Percentiles rank a stretch among this genome's conserved stretches.
Conservation (phyloP, 2,113 vertebrate genomes). For the Poeciliopsis turrubarensis region DNA sequence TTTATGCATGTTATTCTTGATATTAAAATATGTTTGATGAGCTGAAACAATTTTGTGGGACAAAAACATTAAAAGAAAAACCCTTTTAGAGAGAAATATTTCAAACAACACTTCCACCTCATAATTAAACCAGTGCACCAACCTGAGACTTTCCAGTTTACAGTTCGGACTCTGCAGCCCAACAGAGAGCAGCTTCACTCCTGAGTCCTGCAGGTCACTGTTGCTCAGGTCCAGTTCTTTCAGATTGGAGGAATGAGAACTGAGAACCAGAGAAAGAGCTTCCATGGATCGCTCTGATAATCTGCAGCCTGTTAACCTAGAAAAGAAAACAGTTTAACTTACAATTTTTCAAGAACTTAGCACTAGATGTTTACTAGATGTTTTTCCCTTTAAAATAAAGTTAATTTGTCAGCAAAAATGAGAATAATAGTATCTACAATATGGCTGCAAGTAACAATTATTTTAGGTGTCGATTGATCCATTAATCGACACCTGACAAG, state of each 20-base stretch:
- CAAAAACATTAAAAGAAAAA: not conserved
- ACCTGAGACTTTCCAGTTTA: not conserved
- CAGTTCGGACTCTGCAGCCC: not conserved
- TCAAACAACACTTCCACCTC: not conserved
- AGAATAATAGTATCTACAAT: too few species aligned
- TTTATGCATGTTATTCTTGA: too few species aligned
- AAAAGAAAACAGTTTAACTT: not conserved
- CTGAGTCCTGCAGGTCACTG: not conserved
- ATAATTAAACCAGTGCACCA: not conserved
- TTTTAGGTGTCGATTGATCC: too few species aligned
- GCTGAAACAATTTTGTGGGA: too few species aligned
- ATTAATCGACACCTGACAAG: too few species aligned
- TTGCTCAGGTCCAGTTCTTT: not conserved
- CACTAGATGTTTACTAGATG: not conserved
- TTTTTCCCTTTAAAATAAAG: not conserved
- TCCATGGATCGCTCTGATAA: not conserved
- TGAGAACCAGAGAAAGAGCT: conserved; percentile 17
- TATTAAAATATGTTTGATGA: too few species aligned
- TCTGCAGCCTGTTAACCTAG: not conserved
- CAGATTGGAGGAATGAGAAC: not conserved
- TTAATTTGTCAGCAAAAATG: not conserved
- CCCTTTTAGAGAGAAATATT: not conserved
- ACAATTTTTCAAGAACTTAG: not conserved
- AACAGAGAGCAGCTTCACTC: not conserved
- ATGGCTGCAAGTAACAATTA: too few species aligned